These are phyloP conservation scores for Pterophyllum scalare DNA, from an alignment of 2,113 vertebrate genomes.

Conservation along the genomic window DNA sequence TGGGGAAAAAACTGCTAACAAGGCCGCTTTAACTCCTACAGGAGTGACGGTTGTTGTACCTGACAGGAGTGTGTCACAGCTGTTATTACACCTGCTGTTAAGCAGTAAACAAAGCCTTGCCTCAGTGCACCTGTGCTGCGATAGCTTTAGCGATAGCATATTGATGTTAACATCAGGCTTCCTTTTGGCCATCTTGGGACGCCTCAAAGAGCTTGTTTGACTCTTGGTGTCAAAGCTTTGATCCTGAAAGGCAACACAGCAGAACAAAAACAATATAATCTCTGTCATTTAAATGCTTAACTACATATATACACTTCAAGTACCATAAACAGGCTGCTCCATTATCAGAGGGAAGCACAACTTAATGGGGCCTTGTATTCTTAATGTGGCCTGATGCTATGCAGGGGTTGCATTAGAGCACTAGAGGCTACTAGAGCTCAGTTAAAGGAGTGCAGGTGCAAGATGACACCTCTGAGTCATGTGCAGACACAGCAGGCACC, in stretches of 20 bases:
- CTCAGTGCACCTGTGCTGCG: constrained; percentile 24
- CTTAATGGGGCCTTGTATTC: constrained; percentile 28
- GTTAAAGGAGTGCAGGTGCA: constrained; percentile 1
- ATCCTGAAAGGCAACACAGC: constrained; percentile 32
- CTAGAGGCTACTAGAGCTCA: neutral
- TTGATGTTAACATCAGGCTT: neutral
- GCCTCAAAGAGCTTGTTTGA: constrained; percentile 10
- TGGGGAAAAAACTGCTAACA: neutral
- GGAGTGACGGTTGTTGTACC: neutral
- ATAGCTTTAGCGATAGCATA: constrained; percentile 1
- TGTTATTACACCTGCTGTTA: constrained; percentile 40
- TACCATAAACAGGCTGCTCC: neutral
- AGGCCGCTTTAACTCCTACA: neutral
- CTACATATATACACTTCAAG: neutral
- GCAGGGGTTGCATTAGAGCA: constrained; percentile 4
- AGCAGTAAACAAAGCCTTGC: constrained; percentile 33
- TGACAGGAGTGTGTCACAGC: constrained; percentile 42
- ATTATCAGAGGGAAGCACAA: neutral
- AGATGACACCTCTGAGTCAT: constrained; percentile 51
- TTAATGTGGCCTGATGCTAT: constrained; percentile 29
- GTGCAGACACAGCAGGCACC: neutral
- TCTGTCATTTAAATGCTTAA: neutral
- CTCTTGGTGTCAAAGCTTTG: constrained; percentile 19
- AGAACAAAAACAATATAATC: constrained; percentile 31
- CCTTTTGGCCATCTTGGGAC: constrained; percentile 6